Base-by-base conservation (phyloP, 2,113 vertebrate genomes). In the Mustela nigripes region DNA sequence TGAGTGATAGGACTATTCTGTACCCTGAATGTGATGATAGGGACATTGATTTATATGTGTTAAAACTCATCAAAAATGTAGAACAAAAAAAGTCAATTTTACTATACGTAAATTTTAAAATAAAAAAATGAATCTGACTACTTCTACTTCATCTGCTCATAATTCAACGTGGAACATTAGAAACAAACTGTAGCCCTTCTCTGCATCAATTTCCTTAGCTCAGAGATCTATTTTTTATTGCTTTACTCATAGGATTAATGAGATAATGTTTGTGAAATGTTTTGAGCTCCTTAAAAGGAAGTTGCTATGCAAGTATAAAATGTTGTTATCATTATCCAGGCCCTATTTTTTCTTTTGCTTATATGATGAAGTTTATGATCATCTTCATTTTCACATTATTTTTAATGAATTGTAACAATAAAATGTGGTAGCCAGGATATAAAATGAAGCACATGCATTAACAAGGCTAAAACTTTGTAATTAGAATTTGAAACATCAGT, bases 351-450 rank as follows among this genome's bases (percentile, higher is more conserved):
- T 78, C 50, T 76, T 96, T 91, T 86, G 89, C 94, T 96, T 98
- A 24, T 90, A 91, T 69, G 88, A 91, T 95, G 82, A 98, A 96
- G 78, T 94, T 97, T 98, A 96, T 63, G 95, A 91, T 95, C 91
- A 74, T 97, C 93, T 89, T 97, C 91, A 97, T 93, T 98, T 98
- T 94, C 97, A 97, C 80, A 74, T 96, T 97, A 94, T 90, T 97
- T 97, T 98, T 97, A 98, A 97, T 97, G 95, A 98, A 98, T 96
- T 97, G 62, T 93, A 97, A 98, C 95, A 97, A 98, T 97, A 97
- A 98, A 97, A 97, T 87, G 93, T 97, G 91, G 97, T 98, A 98
- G 91, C 97, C 95, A 98, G 95, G 93, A 87, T 97, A 91, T 76
- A 98, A 96, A 97, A 93, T 97, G 96, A 98, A 98, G 74, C 95